Conservation (phyloP, 2,888 invertebrate species). For the Drosophila putrida region DNA sequence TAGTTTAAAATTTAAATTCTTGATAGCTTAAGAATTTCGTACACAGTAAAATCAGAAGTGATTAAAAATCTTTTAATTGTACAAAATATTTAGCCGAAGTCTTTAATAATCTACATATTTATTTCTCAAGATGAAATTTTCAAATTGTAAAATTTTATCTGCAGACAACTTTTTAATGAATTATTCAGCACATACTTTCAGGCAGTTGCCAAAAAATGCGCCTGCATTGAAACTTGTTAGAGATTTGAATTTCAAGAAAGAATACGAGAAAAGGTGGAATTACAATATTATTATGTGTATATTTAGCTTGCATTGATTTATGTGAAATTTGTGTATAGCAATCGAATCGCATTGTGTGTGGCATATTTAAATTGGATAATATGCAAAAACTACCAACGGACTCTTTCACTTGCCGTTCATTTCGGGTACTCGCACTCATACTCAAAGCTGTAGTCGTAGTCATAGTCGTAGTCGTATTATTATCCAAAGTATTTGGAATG, state of each 20-base stretch:
- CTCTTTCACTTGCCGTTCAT: slow-evolving; percentile 74
- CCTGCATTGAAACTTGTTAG: slow-evolving; percentile 1
- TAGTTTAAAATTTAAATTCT: too few species aligned
- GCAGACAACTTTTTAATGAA: neutral
- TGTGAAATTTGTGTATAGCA: slow-evolving; percentile 46
- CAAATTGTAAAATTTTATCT: neutral
- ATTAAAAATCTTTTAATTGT: neutral
- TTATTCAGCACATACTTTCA: slow-evolving; percentile 55
- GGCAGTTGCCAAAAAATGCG: slow-evolving; percentile 44
- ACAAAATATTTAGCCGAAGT: neutral
- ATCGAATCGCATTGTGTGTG: slow-evolving; percentile 61
- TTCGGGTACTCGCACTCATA: slow-evolving; percentile 17
- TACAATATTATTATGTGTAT: slow-evolving; percentile 30
- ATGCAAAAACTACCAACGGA: slow-evolving; percentile 61
- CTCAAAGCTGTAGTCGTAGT: neutral
- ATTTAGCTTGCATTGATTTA: slow-evolving; percentile 59
- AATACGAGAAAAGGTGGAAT: slow-evolving; percentile 21
- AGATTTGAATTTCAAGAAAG: slow-evolving; percentile 10
- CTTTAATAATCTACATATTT: neutral
- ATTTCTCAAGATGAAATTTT: neutral
- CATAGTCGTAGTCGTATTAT: slow-evolving; percentile 55
- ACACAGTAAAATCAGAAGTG: too few species aligned
- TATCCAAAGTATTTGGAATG: slow-evolving; percentile 63
- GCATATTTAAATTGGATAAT: slow-evolving; percentile 74
- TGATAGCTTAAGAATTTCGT: too few species aligned